Percentiles rank a stretch among this genome's conserved stretches.
phyloP scores from a whole-genome alignment of 2,888 invertebrate species.

The Helicoverpa assulta region DNA sequence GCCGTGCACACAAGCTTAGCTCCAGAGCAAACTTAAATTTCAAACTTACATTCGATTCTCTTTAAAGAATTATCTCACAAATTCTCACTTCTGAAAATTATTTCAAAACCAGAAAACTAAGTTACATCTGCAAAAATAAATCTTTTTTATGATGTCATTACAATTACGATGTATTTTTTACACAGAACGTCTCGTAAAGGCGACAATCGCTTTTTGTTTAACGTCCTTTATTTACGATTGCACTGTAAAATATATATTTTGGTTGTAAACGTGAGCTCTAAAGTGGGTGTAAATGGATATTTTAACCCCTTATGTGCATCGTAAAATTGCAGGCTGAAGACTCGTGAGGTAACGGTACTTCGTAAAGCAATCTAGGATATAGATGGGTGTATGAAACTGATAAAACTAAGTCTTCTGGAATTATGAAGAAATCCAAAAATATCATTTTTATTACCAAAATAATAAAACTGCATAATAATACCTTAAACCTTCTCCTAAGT shows the following conservation, averaged over 20 bases:
- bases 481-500: no score
- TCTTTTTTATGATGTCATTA: slow-evolving; percentile 62
- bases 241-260: slow-evolving; percentile 60
- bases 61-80: no score
- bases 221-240: slow-evolving; percentile 64
- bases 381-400: background rate
- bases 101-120: background rate
- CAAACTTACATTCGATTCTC: no score
- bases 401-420: no score
- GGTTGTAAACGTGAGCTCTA: slow-evolving; percentile 54
- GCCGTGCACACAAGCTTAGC: no score
- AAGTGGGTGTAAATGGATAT: slow-evolving; percentile 56
- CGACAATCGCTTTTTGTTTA: slow-evolving; percentile 69
- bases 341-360: slow-evolving; percentile 8
- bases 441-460: no score
- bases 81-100: no score
- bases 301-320: slow-evolving; percentile 46
- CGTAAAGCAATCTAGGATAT: background rate
- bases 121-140: slow-evolving; percentile 9
- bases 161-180: slow-evolving; percentile 44
- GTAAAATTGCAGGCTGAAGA: slow-evolving; percentile 24
- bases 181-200: slow-evolving; percentile 62
- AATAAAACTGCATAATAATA: no score
- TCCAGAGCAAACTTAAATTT: no score
- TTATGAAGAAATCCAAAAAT: no score